phyloP scores from a whole-genome alignment of 1,140 invertebrate species.

The Pseudomyrmex pallidus region DNA sequence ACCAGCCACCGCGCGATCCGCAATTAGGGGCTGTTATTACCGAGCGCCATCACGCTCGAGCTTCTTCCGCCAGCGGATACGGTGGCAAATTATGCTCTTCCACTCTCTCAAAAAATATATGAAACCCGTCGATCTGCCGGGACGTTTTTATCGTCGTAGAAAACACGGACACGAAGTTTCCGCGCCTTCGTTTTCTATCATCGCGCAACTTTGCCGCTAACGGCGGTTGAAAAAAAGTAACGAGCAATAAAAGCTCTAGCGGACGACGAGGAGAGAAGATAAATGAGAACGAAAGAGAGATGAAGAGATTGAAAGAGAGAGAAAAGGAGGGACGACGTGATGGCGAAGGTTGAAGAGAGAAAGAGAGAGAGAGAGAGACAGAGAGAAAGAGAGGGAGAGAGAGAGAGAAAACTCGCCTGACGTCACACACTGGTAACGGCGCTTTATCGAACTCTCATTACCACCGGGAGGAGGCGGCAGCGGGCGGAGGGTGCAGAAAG shows the following conservation, averaged over 20 bases:
- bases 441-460: constrained; percentile 86
- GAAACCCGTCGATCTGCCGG: constrained; percentile 67
- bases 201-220: constrained; percentile 67
- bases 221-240: constrained; percentile 67
- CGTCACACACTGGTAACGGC: constrained; percentile 84
- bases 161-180: constrained; percentile 70
- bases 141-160: constrained; percentile 71
- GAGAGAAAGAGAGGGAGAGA: constrained; percentile 42
- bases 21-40: constrained; percentile 32
- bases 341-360: constrained; percentile 6
- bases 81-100: constrained; percentile 58
- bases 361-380: neutral
- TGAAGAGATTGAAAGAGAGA: constrained; percentile 7
- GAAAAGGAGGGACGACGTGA: neutral
- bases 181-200: constrained; percentile 70
- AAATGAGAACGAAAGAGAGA: constrained; percentile 17
- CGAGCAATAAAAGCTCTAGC: constrained; percentile 53
- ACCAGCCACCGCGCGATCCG: neutral
- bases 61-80: neutral
- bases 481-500: constrained; percentile 37
- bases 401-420: constrained; percentile 74
- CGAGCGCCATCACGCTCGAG: neutral
- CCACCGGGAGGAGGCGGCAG: constrained; percentile 70
- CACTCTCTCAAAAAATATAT: constrained; percentile 66
- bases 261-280: constrained; percentile 19